phyloP scores from a whole-genome alignment of 1,140 invertebrate genomes.

The Achatina immaculata region DNA sequence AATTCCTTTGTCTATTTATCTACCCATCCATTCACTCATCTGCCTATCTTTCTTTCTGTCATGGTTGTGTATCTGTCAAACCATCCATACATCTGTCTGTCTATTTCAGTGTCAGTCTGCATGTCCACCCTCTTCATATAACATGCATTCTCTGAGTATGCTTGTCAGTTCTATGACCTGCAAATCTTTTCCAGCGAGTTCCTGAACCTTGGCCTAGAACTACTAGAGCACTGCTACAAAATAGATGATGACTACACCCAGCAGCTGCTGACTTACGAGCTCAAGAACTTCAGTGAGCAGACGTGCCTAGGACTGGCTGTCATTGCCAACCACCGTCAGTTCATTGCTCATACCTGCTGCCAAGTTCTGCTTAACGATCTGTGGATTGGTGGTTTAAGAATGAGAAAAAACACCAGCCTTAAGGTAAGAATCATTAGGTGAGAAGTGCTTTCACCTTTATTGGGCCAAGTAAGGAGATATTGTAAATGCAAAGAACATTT shows the following conservation, averaged over 20 bases:
- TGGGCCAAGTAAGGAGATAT: too few species aligned
- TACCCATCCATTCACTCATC: too few species aligned
- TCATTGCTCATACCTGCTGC: conserved; percentile 95
- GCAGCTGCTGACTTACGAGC: conserved; percentile 93
- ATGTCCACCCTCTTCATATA: too few species aligned
- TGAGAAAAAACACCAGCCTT: conserved; percentile 92
- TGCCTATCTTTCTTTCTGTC: too few species aligned
- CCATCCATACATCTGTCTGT: too few species aligned
- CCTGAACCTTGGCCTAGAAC: conserved; percentile 80
- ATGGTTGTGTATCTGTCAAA: too few species aligned
- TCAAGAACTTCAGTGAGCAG: conserved; percentile 97
- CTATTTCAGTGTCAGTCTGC: too few species aligned
- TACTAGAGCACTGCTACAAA: conserved; percentile 95
- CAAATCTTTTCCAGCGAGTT: conserved; percentile 71
- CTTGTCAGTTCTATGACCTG: too few species aligned
- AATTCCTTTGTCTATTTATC: too few species aligned
- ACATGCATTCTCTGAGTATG: too few species aligned
- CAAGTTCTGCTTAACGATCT: conserved; percentile 97
- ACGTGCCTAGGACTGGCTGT: conserved; percentile 96
- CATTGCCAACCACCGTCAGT: conserved; percentile 90
- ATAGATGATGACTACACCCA: conserved; percentile 96
- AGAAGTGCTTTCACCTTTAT: too few species aligned
- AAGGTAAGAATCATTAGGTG: conserved; percentile 80
- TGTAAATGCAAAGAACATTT: too few species aligned
- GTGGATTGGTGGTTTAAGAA: conserved; percentile 97